These are phyloP conservation scores for Istiophorus platypterus DNA, from an alignment of 2,113 vertebrate species.

Conservation along the genomic window DNA sequence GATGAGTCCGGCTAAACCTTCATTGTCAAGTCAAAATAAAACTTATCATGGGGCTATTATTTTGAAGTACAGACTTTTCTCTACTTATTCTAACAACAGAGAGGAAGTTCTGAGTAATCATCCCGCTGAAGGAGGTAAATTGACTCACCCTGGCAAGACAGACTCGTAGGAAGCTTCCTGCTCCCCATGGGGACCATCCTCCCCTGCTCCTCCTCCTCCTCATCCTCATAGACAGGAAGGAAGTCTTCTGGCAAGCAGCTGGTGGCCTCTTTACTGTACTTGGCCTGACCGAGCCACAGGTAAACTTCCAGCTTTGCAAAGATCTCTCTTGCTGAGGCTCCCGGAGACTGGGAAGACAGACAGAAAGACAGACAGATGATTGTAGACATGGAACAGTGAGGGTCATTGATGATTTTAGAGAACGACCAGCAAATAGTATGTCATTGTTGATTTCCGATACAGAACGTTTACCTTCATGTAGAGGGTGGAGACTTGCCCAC, in stretches of 20 bases:
- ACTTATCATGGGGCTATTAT: not conserved
- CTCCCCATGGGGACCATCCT: not conserved
- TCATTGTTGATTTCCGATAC: not conserved
- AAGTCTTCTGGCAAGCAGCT: conserved; percentile 88
- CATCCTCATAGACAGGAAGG: conserved; percentile 82
- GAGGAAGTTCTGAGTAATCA: not conserved
- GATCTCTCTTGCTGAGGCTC: conserved; percentile 85
- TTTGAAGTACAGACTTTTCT: not conserved
- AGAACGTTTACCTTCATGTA: conserved; percentile 88
- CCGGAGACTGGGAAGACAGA: conserved; percentile 81
- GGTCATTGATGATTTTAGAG: not conserved
- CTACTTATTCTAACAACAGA: not conserved
- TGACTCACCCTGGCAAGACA: conserved; percentile 88
- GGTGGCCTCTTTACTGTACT: conserved; percentile 89
- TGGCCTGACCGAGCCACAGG: conserved; percentile 92
- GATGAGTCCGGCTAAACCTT: not conserved
- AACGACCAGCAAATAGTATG: not conserved
- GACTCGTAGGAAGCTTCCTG: conserved; percentile 79
- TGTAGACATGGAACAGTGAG: not conserved
- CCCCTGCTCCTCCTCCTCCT: conserved; percentile 48
- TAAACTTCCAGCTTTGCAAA: conserved; percentile 94
- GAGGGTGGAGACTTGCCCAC: conserved; percentile 89
- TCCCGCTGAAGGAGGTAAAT: not conserved
- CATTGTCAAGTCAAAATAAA: not conserved
- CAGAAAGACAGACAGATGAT: not conserved